Conservation (phyloP, 2,797 vertebrate species). For the Novumbra hubbsi region DNA sequence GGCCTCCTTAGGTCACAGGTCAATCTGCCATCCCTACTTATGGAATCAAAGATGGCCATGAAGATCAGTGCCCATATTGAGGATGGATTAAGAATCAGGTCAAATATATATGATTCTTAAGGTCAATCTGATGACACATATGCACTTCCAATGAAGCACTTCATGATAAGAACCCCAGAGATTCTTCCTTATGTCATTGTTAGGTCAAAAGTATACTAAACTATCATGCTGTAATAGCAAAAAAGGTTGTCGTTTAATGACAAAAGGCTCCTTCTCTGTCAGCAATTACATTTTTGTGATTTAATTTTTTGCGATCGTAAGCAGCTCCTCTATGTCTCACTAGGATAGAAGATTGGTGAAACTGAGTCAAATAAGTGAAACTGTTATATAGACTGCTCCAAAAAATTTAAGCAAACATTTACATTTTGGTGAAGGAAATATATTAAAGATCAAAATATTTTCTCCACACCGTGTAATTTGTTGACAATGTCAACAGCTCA, state of each 20-base stretch:
- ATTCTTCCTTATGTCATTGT: not conserved
- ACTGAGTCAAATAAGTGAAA: conserved; percentile 10
- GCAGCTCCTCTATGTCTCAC: conserved; percentile 23
- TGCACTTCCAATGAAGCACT: not conserved
- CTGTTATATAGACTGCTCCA: too few species aligned
- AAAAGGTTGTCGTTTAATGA: conserved; percentile 17
- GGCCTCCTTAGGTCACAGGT: not conserved
- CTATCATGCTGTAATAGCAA: conserved; percentile 5
- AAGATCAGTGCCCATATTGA: not conserved
- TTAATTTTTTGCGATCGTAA: conserved; percentile 9
- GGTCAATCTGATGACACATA: not conserved
- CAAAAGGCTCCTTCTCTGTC: conserved; percentile 12
- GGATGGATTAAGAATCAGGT: not conserved
- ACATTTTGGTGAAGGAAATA: too few species aligned
- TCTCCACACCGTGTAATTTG: too few species aligned
- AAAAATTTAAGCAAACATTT: too few species aligned
- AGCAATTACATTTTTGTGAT: conserved; percentile 22
- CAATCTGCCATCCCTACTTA: not conserved
- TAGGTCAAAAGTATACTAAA: not conserved
- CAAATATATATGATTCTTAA: not conserved
- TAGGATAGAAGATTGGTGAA: conserved; percentile 5
- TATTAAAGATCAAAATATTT: too few species aligned
- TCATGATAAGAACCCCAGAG: not conserved
- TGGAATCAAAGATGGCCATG: not conserved
- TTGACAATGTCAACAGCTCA: too few species aligned